These are phyloP conservation scores for Nemapogon koenigi DNA, from an alignment of 2,888 invertebrate genomes.

Conservation along the genomic window DNA sequence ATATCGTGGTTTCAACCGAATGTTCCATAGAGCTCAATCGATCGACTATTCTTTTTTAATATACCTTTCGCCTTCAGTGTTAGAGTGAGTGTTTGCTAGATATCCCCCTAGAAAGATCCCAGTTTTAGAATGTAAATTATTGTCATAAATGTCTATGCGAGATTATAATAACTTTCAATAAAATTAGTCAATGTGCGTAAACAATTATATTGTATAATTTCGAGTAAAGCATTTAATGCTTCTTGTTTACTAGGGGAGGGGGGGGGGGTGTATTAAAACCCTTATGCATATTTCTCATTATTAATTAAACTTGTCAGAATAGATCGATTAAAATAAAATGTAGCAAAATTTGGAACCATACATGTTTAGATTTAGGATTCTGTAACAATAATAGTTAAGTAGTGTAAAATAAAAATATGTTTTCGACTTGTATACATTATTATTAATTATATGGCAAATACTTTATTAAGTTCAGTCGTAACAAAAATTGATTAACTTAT, in stretches of 20 bases:
- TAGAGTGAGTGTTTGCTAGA: conserved; percentile 51
- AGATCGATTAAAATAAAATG: conserved; percentile 20
- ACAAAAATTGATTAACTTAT: too few species aligned
- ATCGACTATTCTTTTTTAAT: conserved; percentile 38
- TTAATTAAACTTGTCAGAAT: conserved; percentile 27
- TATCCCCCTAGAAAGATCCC: conserved; percentile 45
- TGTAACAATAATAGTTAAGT: conserved; percentile 49
- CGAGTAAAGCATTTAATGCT: conserved; percentile 53
- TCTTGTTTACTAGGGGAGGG: conserved; percentile 39
- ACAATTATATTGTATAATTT: conserved; percentile 41
- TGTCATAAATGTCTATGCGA: conserved; percentile 50
- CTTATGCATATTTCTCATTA: conserved; percentile 25
- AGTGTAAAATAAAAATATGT: conserved; percentile 54
- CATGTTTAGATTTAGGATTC: conserved; percentile 49
- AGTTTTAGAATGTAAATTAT: conserved; percentile 36
- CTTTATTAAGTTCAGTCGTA: conserved; percentile 44
- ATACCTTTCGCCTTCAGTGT: conserved; percentile 49
- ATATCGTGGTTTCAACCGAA: conserved; percentile 43
- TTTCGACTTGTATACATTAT: conserved; percentile 63
- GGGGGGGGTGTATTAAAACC: conserved; percentile 38
- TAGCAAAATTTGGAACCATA: conserved; percentile 34
- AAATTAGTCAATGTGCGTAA: conserved; percentile 24
- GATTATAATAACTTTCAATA: conserved; percentile 34
- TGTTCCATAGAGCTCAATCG: conserved; percentile 39
- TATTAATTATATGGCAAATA: conserved; percentile 53